A percentile compares a stretch with the other conserved stretches of the same genome.
These are phyloP conservation scores for Drosophila athabasca DNA, from an alignment of 1,140 invertebrate genomes.

Conservation along the genomic window DNA sequence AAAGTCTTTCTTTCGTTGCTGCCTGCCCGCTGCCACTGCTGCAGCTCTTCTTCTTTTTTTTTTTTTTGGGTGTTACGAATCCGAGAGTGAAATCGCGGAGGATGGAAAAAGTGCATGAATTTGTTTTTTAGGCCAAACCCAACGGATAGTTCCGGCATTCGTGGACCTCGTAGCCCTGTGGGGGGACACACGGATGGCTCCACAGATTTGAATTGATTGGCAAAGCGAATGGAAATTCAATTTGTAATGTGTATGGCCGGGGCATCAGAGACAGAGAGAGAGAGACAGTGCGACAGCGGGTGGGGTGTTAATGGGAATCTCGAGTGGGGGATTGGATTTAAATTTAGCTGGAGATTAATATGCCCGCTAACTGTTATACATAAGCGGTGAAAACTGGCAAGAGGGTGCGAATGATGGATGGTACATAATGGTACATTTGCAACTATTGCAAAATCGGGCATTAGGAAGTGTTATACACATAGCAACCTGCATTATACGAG, in stretches of 20 bases:
- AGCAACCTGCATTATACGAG: conserved; percentile 1
- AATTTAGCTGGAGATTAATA: conserved; percentile 22
- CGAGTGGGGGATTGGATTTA: too few relatives aligned
- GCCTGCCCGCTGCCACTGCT: neutral
- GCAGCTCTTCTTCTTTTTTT: conserved; percentile 7
- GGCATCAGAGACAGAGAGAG: neutral
- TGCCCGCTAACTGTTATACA: conserved; percentile 34
- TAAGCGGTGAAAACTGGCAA: conserved; percentile 27
- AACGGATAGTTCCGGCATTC: conserved; percentile 73
- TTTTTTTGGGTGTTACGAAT: conserved; percentile 74
- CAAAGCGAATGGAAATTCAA: conserved; percentile 73
- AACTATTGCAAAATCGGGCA: conserved; percentile 13
- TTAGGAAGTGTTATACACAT: conserved; percentile 8
- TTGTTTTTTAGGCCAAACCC: conserved; percentile 56
- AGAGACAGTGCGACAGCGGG: conserved; percentile 5
- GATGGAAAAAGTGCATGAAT: conserved; percentile 75
- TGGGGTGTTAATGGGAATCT: conserved; percentile 22
- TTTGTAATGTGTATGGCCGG: conserved; percentile 45
- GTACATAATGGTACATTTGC: conserved; percentile 14
- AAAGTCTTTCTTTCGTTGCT: conserved; percentile 47
- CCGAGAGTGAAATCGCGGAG: conserved; percentile 75
- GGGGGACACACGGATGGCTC: conserved; percentile 46
- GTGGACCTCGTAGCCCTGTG: conserved; percentile 41
- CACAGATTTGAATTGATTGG: conserved; percentile 71
- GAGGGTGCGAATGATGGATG: conserved; percentile 18